A percentile compares a stretch with the other conserved stretches of the same genome.
These are phyloP conservation scores for Mustelus asterias DNA, from an alignment of 2,113 vertebrate genomes.

Conservation along the genomic window DNA sequence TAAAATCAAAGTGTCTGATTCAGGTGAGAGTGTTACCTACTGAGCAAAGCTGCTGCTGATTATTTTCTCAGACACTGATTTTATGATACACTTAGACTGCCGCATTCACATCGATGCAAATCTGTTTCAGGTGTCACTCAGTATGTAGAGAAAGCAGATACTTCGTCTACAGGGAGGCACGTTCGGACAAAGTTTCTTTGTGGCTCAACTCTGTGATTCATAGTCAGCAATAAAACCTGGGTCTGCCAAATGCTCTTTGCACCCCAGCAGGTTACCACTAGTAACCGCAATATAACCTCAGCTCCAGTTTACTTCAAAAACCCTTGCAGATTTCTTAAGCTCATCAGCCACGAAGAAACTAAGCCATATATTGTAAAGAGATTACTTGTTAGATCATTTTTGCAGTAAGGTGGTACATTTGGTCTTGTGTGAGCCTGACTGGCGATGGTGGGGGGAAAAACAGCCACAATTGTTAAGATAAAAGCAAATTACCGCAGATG, in stretches of 20 bases:
- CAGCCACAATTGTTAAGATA: neutral
- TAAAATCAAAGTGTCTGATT: neutral
- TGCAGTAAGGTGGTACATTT: neutral
- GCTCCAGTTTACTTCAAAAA: neutral
- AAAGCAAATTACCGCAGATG: no score
- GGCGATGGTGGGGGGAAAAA: neutral
- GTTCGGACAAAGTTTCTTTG: neutral
- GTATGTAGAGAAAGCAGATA: neutral
- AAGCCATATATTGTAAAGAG: neutral
- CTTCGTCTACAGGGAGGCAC: neutral
- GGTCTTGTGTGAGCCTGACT: neutral
- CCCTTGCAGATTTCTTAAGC: neutral
- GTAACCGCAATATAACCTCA: neutral
- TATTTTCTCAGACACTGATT: neutral
- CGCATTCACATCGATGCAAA: neutral
- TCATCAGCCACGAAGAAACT: neutral
- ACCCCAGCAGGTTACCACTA: neutral
- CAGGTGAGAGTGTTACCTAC: neutral
- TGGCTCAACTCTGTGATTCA: neutral
- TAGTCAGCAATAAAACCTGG: neutral
- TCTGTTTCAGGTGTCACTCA: neutral
- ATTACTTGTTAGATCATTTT: neutral
- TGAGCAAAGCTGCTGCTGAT: neutral
- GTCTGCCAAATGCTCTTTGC: neutral
- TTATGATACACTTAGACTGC: neutral